Evolutionary conservation across 2,888 invertebrate species (phyloP), one percentile per base, ranked within the genome.

Genomic region (Xestia sexstrigata): DNA sequence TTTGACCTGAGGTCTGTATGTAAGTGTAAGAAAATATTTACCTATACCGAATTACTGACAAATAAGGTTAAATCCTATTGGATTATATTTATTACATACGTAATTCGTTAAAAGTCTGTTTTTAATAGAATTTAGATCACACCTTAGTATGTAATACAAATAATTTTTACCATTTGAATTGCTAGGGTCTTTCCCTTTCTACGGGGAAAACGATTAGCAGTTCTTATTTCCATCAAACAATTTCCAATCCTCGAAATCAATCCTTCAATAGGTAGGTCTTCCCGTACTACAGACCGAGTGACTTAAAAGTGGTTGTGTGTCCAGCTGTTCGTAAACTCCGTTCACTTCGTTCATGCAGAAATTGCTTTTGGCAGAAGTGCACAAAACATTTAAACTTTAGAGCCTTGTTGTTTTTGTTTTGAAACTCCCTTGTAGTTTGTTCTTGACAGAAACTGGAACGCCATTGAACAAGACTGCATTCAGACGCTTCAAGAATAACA

Each of bases 381-480:
- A 70, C 62, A 26, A 62, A 63, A 80, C 69, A 65, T 65, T 65
- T 49, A 67, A 83, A 70, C 60, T 47, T 58, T 49, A 76, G 70
- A 76, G 17, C 72, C 20, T 66, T 30, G n/a, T 66, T 30, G n/a
- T 58, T 83, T 74, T 79, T 70, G 76, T 76, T 80, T 66, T 23
- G 23, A 84, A 76, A 76, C 65, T 70, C 35, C 35, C 35, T 74
- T 65, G 76, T 69, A 74, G 83, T 76, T 76, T 69, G 77, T 83
- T 80, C 73, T 80, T 72, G 74, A 69, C 71, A 74, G 62, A 70
- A 85, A 81, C 83, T 78, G 76, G 71, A 72, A 68, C 76, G 74
- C 62, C 74, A 83, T 75, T 78, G 77, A 75, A 77, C 78, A 83
- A 81, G 63, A 72, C 75, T 76, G 81, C 75, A 72, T 55, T 76